Evolutionary conservation across 1,140 invertebrate genomes (phyloP).

Genomic region (Drosophila sucinea): DNA sequence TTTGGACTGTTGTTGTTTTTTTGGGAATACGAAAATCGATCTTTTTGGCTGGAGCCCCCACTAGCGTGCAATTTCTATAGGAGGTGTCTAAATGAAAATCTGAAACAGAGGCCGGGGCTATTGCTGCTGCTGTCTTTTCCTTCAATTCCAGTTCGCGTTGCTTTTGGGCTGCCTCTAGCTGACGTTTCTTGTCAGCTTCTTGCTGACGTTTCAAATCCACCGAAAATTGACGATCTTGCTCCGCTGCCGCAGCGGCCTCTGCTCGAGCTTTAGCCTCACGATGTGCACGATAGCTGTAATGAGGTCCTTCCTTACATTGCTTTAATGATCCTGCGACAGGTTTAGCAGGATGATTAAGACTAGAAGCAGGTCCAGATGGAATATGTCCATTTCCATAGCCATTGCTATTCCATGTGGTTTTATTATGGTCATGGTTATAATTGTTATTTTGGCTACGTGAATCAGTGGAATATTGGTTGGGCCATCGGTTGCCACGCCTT

Average conservation of each 20-base stretch:
- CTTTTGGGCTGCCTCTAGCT: conserved; percentile 38
- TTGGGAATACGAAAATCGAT: conserved; percentile 61
- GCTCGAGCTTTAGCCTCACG: conserved; percentile 55
- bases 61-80: conserved; percentile 34
- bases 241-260: conserved; percentile 26
- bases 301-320: not conserved
- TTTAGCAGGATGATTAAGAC: not conserved
- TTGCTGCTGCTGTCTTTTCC: not conserved
- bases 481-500: not conserved
- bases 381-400: not conserved
- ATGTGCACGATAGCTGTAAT: conserved; percentile 62
- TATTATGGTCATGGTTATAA: not conserved
- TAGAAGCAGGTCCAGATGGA: not conserved
- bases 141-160: conserved; percentile 2
- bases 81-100: conserved; percentile 52
- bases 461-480: not conserved
- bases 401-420: not conserved
- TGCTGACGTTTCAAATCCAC: conserved; percentile 11
- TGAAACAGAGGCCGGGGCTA: not conserved
- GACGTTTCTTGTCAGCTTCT: conserved; percentile 21
- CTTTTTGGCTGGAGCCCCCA: conserved; percentile 29
- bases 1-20: conserved; percentile 12
- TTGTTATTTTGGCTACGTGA: not conserved
- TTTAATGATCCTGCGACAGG: not conserved
- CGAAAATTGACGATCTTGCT: conserved; percentile 18